phyloP scores from a whole-genome alignment of 2,888 invertebrate species.

The Andrena flavipes region DNA sequence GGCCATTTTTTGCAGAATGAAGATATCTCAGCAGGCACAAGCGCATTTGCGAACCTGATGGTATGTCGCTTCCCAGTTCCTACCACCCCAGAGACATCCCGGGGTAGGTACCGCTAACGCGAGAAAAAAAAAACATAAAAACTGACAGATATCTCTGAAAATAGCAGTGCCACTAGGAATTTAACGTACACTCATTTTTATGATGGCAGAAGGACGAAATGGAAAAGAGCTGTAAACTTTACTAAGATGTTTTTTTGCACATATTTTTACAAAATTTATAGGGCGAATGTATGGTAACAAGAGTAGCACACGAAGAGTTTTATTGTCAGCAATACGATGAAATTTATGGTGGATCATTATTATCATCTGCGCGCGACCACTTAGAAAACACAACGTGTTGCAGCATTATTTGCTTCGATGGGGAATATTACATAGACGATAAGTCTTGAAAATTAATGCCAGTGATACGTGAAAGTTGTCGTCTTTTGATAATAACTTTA shows the following conservation, averaged over 20 bases:
- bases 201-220: no score
- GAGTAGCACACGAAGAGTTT: not conserved
- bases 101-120: not conserved
- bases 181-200: not conserved
- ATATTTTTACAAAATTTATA: no score
- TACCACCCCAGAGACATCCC: not conserved
- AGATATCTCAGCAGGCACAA: slow-evolving; percentile 19
- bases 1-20: slow-evolving; percentile 29
- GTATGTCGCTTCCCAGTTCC: not conserved
- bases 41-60: slow-evolving; percentile 21
- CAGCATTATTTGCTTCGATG: not conserved
- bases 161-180: not conserved
- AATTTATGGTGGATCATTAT: slow-evolving; percentile 37
- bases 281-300: no score
- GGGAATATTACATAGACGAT: not conserved
- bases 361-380: slow-evolving; percentile 5
- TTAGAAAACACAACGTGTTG: slow-evolving; percentile 12
- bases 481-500: no score
- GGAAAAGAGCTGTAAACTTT: no score
- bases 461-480: not conserved
- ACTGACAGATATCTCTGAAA: not conserved
- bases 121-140: not conserved
- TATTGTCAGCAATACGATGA: not conserved
- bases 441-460: not conserved
- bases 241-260: not conserved